These are phyloP conservation scores for Ganaspis brasiliensis DNA, from an alignment of 2,888 invertebrate genomes.

Conservation along the genomic window DNA sequence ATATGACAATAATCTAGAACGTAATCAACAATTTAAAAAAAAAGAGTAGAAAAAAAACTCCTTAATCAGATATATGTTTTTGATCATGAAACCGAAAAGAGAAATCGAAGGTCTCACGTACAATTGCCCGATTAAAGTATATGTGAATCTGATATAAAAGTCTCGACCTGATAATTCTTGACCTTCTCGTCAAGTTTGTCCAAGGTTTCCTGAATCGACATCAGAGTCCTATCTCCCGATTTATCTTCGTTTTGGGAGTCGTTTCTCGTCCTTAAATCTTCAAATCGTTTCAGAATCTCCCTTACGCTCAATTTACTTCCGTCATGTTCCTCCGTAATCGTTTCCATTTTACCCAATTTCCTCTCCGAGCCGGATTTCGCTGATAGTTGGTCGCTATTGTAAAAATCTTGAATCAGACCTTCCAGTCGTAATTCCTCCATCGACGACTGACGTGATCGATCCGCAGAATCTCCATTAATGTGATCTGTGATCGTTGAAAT, in stretches of 20 bases:
- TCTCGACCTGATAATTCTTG: constrained; percentile 76
- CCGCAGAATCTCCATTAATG: constrained; percentile 34
- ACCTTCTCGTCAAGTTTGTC: constrained; percentile 81
- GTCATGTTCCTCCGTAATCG: constrained; percentile 90
- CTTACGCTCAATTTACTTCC: constrained; percentile 90
- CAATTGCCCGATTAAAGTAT: constrained; percentile 26
- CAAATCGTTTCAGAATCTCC: constrained; percentile 91
- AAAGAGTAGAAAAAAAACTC: no score
- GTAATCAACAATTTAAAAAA: no score
- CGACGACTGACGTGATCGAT: constrained; percentile 59
- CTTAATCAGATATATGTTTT: constrained; percentile 4
- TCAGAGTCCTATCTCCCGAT: constrained; percentile 76
- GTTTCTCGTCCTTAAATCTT: constrained; percentile 83
- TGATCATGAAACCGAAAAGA: constrained; percentile 20
- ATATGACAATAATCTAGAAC: background rate
- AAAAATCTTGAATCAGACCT: constrained; percentile 75
- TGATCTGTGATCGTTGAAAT: constrained; percentile 13
- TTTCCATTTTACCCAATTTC: constrained; percentile 85
- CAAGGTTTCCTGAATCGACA: constrained; percentile 79
- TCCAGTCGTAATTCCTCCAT: constrained; percentile 70
- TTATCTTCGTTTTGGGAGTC: constrained; percentile 70
- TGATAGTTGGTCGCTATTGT: constrained; percentile 71
- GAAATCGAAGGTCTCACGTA: constrained; percentile 44
- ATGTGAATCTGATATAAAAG: constrained; percentile 36
- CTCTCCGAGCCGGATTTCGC: constrained; percentile 64